Evolutionary conservation across 2,888 invertebrate genomes (phyloP).

Genomic region (Drosophila neonasuta): DNA sequence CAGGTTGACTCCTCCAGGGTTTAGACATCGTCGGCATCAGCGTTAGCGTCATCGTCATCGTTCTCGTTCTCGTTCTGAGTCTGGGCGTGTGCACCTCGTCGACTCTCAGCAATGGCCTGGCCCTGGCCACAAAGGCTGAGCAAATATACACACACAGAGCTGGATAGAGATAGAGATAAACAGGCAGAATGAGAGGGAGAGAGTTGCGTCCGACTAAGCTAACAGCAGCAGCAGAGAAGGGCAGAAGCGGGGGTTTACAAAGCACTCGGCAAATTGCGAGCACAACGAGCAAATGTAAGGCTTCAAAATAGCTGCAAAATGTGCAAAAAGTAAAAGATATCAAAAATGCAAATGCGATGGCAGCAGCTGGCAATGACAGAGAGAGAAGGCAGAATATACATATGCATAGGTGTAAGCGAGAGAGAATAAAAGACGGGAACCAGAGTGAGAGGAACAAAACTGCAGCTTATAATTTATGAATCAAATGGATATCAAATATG

Average conservation of each 20-base stretch:
- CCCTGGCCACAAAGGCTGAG: slow-evolving; percentile 61
- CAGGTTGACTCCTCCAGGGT: slow-evolving; percentile 33
- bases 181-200: slow-evolving; percentile 19
- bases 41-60: neutral
- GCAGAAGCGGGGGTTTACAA: neutral
- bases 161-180: slow-evolving; percentile 1
- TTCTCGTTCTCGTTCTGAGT: neutral
- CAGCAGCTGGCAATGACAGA: slow-evolving; percentile 13
- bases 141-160: slow-evolving; percentile 38
- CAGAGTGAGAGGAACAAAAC: neutral
- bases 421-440: neutral
- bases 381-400: neutral
- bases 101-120: slow-evolving; percentile 44
- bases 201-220: slow-evolving; percentile 46
- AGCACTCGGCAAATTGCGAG: slow-evolving; percentile 56
- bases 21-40: slow-evolving; percentile 5
- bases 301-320: slow-evolving; percentile 66
- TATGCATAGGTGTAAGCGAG: neutral
- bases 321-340: slow-evolving; percentile 64
- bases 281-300: slow-evolving; percentile 35
- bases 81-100: slow-evolving; percentile 35
- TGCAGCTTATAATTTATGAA: neutral
- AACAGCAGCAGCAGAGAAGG: slow-evolving; percentile 13
- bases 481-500: neutral
- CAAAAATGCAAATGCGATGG: slow-evolving; percentile 44